Conservation (phyloP, 2,888 invertebrate genomes). For the Dascillus cervinus region DNA sequence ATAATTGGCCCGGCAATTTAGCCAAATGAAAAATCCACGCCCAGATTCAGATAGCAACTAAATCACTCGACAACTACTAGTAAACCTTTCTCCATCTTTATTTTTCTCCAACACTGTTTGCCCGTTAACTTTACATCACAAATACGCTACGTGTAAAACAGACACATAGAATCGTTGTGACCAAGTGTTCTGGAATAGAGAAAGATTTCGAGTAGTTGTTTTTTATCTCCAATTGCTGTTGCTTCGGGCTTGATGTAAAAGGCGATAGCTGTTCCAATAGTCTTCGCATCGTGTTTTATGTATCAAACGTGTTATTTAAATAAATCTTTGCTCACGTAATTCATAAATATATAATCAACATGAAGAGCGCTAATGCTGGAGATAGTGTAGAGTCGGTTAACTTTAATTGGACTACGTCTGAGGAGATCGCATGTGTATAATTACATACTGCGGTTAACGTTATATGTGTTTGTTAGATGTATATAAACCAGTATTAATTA, state of each 20-base stretch:
- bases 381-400: too few species aligned
- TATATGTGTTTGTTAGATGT: constrained; percentile 16
- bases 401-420: constrained; percentile 10
- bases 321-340: constrained; percentile 7
- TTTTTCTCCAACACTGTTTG: too few species aligned
- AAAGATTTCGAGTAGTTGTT: neutral
- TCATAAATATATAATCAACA: constrained; percentile 10
- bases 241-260: constrained; percentile 8
- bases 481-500: constrained; percentile 17
- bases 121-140: too few species aligned
- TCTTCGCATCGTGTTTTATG: constrained; percentile 7
- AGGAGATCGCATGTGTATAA: constrained; percentile 18
- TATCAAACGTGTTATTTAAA: constrained; percentile 6
- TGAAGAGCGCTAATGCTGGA: constrained; percentile 8
- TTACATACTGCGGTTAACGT: constrained; percentile 15
- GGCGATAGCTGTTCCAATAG: constrained; percentile 9
- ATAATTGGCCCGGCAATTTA: constrained; percentile 15
- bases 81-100: neutral
- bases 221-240: constrained; percentile 5
- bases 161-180: too few species aligned
- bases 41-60: constrained; percentile 8
- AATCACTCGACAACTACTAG: constrained; percentile 11
- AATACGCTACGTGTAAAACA: too few species aligned
- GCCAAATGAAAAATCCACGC: constrained; percentile 10
- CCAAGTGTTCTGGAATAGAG: too few species aligned